These are phyloP conservation scores for Nebria salina DNA, from an alignment of 2,888 invertebrate species.

Conservation along the genomic window DNA sequence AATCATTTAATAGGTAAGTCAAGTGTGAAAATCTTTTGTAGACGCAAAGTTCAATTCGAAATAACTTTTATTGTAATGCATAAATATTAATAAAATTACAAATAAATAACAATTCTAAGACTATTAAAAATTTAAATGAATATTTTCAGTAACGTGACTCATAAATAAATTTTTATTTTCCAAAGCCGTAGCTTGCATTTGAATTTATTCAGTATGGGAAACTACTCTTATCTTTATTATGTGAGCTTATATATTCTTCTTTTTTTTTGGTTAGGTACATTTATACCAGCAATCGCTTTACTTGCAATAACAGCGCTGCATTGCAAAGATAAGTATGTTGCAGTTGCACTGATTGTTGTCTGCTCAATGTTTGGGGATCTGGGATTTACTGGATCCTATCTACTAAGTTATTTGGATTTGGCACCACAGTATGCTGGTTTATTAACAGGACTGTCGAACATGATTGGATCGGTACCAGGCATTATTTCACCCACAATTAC, in stretches of 20 bases:
- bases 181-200: neutral
- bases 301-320: slow-evolving; percentile 56
- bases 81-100: no score
- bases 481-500: slow-evolving; percentile 60
- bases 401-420: slow-evolving; percentile 62
- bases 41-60: no score
- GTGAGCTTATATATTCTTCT: neutral
- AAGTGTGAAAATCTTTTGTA: neutral
- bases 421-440: slow-evolving; percentile 63
- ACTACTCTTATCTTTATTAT: no score
- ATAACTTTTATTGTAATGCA: no score
- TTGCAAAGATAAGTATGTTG: slow-evolving; percentile 56
- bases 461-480: slow-evolving; percentile 61
- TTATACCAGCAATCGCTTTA: slow-evolving; percentile 51
- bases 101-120: no score
- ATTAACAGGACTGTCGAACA: slow-evolving; percentile 63
- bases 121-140: no score
- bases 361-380: slow-evolving; percentile 59
- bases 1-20: slow-evolving; percentile 56
- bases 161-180: neutral
- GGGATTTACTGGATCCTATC: slow-evolving; percentile 62
- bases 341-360: slow-evolving; percentile 57
- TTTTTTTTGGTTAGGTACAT: slow-evolving; percentile 50
- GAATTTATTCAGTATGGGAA: neutral
- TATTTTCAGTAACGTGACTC: neutral